Percentiles rank a stretch among this genome's conserved stretches.
phyloP scores from a whole-genome alignment of 1,140 invertebrate genomes.

The Drosophila kikkawai region DNA sequence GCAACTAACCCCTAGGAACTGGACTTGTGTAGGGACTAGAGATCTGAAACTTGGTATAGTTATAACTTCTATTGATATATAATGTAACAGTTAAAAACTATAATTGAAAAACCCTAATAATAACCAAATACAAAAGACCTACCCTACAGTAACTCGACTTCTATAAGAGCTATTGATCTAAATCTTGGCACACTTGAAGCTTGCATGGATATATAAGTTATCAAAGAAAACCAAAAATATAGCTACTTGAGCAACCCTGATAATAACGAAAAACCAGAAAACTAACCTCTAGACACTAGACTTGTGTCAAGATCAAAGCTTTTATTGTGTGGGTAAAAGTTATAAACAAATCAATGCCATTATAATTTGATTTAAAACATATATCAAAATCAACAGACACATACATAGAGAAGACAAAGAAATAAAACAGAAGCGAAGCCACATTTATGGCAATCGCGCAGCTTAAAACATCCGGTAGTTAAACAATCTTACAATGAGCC shows the following conservation, averaged over 20 bases:
- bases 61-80: background rate
- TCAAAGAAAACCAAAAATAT: background rate
- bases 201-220: background rate
- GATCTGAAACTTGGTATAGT: background rate
- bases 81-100: background rate
- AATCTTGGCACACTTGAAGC: background rate
- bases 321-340: background rate
- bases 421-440: conserved; percentile 28
- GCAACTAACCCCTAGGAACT: conserved; percentile 2
- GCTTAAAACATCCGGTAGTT: conserved; percentile 77
- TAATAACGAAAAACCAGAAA: background rate
- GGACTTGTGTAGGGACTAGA: background rate
- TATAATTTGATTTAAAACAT: conserved; percentile 21
- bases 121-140: background rate
- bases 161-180: too few relatives aligned
- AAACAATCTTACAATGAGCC: conserved; percentile 73
- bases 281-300: background rate
- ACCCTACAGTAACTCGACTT: background rate
- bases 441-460: conserved; percentile 47
- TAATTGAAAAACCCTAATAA: background rate
- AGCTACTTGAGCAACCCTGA: background rate
- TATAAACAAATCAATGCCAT: conserved; percentile 10
- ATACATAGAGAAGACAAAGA: background rate
- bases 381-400: conserved; percentile 11
- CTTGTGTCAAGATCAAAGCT: background rate